phyloP scores from a whole-genome alignment of 2,888 invertebrate species.

The Xylophagus ater region DNA sequence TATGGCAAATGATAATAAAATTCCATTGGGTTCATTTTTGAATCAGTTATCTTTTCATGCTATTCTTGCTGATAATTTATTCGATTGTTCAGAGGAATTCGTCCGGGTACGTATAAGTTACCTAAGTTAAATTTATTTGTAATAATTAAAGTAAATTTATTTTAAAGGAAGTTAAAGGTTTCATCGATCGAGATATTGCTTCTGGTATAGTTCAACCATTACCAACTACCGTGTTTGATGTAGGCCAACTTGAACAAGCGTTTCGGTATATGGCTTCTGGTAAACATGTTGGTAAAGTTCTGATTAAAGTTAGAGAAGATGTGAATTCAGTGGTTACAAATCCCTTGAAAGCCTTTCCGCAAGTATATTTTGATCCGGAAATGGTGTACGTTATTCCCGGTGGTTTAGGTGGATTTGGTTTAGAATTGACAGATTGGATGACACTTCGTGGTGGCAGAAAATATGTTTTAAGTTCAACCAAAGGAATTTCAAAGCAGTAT shows the following conservation, averaged over 20 bases:
- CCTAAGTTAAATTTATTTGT: conserved; percentile 13
- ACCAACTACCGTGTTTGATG: conserved; percentile 49
- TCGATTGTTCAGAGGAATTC: conserved; percentile 41
- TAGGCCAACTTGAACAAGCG: conserved; percentile 57
- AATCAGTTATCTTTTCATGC: conserved; percentile 67
- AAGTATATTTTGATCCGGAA: conserved; percentile 30
- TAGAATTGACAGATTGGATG: conserved; percentile 81
- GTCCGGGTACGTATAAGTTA: conserved; percentile 38
- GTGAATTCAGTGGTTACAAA: conserved; percentile 22
- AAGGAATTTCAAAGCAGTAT: conserved; percentile 70
- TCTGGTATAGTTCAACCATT: conserved; percentile 60
- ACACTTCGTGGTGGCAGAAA: conserved; percentile 69
- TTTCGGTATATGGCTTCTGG: conserved; percentile 55
- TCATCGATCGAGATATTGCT: conserved; percentile 53
- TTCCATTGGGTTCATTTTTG: conserved; percentile 55
- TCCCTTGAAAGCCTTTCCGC: conserved; percentile 28
- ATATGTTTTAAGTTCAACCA: conserved; percentile 68
- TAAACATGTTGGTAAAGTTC: conserved; percentile 70
- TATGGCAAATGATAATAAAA: conserved; percentile 51
- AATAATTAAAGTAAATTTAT: background rate
- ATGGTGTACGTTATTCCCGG: conserved; percentile 53
- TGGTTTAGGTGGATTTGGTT: conserved; percentile 85
- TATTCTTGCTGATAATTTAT: conserved; percentile 60
- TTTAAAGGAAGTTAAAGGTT: conserved; percentile 38
- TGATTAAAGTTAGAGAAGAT: conserved; percentile 36